Percentiles rank a stretch among this genome's conserved stretches.
Evolutionary conservation across 1,140 invertebrate genomes (phyloP).

Genomic region (Drosophila grimshawi): DNA sequence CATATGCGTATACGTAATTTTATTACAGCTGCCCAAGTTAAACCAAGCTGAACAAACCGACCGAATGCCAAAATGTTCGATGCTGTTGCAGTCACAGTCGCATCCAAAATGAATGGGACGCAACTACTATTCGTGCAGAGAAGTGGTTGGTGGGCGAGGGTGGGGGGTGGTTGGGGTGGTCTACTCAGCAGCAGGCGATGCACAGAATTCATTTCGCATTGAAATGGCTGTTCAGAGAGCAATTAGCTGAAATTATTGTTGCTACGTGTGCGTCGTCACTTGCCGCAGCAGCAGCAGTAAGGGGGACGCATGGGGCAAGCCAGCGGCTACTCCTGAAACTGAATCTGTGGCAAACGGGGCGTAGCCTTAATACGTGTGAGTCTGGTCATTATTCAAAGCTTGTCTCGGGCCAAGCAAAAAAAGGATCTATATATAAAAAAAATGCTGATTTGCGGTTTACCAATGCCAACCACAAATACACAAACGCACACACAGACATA

Average conservation of each 20-base stretch:
- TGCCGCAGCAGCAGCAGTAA: constrained; percentile 13
- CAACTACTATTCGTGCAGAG: constrained; percentile 46
- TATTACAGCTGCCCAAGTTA: constrained; percentile 63
- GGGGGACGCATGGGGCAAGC: not conserved
- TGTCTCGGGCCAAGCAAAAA: constrained; percentile 22
- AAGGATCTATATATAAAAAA: constrained; percentile 18
- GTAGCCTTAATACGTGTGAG: constrained; percentile 65
- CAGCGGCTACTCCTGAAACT: not conserved
- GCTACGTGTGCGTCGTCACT: constrained; percentile 81
- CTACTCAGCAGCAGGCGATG: constrained; percentile 26
- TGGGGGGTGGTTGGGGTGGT: not conserved
- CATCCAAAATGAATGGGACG: constrained; percentile 54
- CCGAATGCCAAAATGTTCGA: constrained; percentile 27
- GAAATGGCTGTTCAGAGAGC: constrained; percentile 81
- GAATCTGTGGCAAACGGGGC: constrained; percentile 41
- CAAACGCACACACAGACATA: not conserved
- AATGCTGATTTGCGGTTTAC: constrained; percentile 75
- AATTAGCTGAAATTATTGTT: constrained; percentile 83
- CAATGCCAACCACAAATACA: constrained; percentile 43
- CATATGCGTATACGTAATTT: constrained; percentile 82
- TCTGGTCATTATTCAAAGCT: constrained; percentile 59
- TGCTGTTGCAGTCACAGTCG: constrained; percentile 19
- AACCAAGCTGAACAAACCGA: constrained; percentile 23
- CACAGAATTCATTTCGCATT: constrained; percentile 80
- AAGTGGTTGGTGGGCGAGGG: no score